These are phyloP conservation scores for Drosophila pseudotakahashii DNA, from an alignment of 2,888 invertebrate genomes.

Conservation along the genomic window DNA sequence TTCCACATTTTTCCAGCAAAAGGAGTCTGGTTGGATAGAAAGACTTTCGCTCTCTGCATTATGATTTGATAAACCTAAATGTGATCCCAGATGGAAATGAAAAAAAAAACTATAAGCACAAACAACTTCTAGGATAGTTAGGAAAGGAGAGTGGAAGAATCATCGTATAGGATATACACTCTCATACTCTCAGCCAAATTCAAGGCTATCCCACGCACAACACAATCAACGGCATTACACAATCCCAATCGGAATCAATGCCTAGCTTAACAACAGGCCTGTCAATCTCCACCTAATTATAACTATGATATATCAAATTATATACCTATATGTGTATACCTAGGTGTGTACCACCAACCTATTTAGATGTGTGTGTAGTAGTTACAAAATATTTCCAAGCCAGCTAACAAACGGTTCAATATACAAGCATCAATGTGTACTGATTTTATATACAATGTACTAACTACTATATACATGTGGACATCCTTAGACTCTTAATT, in stretches of 20 bases:
- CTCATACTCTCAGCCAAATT: conserved; percentile 3
- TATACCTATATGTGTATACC: conserved; percentile 35
- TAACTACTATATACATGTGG: conserved; percentile 25
- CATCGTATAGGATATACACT: conserved; percentile 4
- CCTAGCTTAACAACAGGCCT: conserved; percentile 29
- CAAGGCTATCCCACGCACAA: conserved; percentile 51
- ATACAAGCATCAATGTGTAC: conserved; percentile 71
- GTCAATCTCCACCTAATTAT: conserved; percentile 64
- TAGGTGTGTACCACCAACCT: conserved; percentile 47
- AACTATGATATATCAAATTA: conserved; percentile 50
- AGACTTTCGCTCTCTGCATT: conserved; percentile 11
- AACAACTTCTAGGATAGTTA: conserved; percentile 52
- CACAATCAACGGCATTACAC: conserved; percentile 60
- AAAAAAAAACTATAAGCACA: conserved; percentile 40
- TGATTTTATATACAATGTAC: conserved; percentile 69
- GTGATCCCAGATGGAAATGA: conserved; percentile 56
- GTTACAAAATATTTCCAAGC: conserved; percentile 39
- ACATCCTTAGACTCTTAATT: conserved; percentile 57
- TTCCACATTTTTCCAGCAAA: no score
- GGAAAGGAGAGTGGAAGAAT: conserved; percentile 8
- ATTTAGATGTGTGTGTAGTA: conserved; percentile 60
- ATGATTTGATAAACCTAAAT: conserved; percentile 59
- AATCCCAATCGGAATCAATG: conserved; percentile 12
- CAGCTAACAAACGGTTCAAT: conserved; percentile 36
- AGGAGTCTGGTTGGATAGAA: no score